Evolutionary conservation across 1,140 invertebrate species (phyloP).

Genomic region (Euglossa dilemma): DNA sequence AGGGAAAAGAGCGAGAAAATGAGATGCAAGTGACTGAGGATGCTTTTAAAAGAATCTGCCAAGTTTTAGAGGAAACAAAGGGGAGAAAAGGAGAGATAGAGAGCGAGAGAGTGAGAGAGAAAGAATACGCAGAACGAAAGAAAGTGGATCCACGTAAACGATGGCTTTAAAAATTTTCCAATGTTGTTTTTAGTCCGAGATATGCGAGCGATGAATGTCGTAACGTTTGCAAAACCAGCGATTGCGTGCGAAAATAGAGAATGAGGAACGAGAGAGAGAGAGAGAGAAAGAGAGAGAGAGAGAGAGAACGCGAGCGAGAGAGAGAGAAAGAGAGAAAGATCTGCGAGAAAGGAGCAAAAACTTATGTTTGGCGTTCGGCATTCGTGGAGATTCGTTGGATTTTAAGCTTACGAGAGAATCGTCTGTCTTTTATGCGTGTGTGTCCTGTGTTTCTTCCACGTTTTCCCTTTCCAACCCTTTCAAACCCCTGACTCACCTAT

Average conservation of each 20-base stretch:
- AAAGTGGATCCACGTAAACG: slow-evolving; percentile 19
- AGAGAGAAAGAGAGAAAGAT: background rate
- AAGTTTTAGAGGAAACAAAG: slow-evolving; percentile 43
- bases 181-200: slow-evolving; percentile 44
- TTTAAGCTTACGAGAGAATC: slow-evolving; percentile 34
- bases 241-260: background rate
- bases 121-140: no score
- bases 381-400: slow-evolving; percentile 33
- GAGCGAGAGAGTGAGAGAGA: background rate
- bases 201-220: slow-evolving; percentile 27
- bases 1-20: slow-evolving; percentile 7
- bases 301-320: background rate
- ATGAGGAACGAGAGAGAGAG: background rate
- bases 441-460: slow-evolving; percentile 52
- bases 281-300: background rate
- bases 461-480: background rate
- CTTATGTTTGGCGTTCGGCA: slow-evolving; percentile 33
- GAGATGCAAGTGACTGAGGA: slow-evolving; percentile 60
- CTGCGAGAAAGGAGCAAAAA: background rate
- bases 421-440: slow-evolving; percentile 53
- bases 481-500: no score
- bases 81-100: background rate
- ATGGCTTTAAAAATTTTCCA: slow-evolving; percentile 60
- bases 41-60: slow-evolving; percentile 63
- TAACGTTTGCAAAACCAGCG: background rate